These are phyloP conservation scores for Sceloporus tristichus DNA, from an alignment of 2,113 vertebrate species.

Conservation along the genomic window DNA sequence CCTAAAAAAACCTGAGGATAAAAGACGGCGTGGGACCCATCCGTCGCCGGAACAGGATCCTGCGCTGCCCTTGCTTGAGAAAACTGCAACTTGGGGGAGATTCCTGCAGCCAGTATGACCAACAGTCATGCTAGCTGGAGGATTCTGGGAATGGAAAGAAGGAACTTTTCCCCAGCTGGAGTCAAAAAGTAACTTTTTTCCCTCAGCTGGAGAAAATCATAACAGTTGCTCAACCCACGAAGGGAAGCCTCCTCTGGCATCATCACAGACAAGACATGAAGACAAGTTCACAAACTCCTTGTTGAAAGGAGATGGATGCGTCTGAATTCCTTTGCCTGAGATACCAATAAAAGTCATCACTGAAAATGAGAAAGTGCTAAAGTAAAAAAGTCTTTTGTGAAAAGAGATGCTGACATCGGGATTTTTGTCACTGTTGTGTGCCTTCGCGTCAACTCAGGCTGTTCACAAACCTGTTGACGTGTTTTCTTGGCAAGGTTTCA, in stretches of 20 bases:
- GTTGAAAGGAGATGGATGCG: not conserved
- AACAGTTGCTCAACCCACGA: not conserved
- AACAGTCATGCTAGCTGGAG: no score
- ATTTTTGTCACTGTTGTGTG: no score
- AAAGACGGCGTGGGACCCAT: not conserved
- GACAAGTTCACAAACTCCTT: conserved; percentile 69
- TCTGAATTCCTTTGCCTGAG: conserved; percentile 51
- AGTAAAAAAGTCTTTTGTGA: not conserved
- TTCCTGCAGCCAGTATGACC: no score
- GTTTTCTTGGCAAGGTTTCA: no score
- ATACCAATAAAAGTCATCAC: conserved; percentile 1
- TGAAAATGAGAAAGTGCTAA: conserved; percentile 13
- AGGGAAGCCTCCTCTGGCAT: fast-evolving
- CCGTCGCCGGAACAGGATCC: not conserved
- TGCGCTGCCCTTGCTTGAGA: not conserved
- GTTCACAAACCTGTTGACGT: no score
- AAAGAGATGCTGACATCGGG: no score
- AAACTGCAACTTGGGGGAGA: no score
- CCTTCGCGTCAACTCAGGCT: no score
- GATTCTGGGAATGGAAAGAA: no score
- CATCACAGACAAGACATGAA: conserved; percentile 63
- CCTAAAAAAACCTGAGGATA: not conserved
- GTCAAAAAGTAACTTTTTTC: no score
- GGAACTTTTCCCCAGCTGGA: no score
- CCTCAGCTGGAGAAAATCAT: no score